Evolutionary conservation across 1,140 invertebrate species (phyloP).

Genomic region (Spodoptera litura): DNA sequence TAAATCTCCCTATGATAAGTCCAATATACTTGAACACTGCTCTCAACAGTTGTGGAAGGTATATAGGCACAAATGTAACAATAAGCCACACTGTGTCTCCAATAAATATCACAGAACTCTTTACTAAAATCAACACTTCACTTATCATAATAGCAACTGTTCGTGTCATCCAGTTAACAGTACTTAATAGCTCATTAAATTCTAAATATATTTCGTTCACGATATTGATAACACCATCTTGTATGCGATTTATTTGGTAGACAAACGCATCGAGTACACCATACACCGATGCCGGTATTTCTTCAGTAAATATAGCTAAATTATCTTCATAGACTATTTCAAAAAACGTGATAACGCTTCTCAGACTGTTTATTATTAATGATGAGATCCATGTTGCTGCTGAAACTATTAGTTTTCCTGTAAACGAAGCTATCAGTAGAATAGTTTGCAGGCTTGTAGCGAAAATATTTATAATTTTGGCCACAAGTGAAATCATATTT

Average conservation of each 20-base stretch:
- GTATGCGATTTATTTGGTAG: slow-evolving; percentile 58
- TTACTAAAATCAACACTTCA: slow-evolving; percentile 68
- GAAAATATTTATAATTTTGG: slow-evolving; percentile 70
- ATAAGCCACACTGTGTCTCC: slow-evolving; percentile 77
- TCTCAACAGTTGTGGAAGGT: slow-evolving; percentile 71
- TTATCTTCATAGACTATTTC: slow-evolving; percentile 82
- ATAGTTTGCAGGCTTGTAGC: slow-evolving; percentile 63
- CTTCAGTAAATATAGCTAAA: slow-evolving; percentile 73
- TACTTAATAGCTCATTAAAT: slow-evolving; percentile 51
- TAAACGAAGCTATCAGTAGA: slow-evolving; percentile 65
- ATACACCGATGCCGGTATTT: slow-evolving; percentile 67
- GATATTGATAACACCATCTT: slow-evolving; percentile 56
- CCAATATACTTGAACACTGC: slow-evolving; percentile 60
- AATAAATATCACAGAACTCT: slow-evolving; percentile 69
- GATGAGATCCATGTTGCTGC: slow-evolving; percentile 57
- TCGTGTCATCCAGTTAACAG: slow-evolving; percentile 59
- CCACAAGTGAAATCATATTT: slow-evolving; percentile 77
- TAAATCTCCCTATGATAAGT: slow-evolving; percentile 55
- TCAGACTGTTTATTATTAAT: slow-evolving; percentile 56
- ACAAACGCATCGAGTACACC: slow-evolving; percentile 57
- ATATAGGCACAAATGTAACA: slow-evolving; percentile 77
- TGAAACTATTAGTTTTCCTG: slow-evolving; percentile 74
- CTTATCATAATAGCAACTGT: slow-evolving; percentile 58
- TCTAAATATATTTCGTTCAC: slow-evolving; percentile 55
- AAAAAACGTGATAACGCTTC: slow-evolving; percentile 67